Conservation (phyloP, 2,888 invertebrate genomes). For the Hypolimnas misippus region DNA sequence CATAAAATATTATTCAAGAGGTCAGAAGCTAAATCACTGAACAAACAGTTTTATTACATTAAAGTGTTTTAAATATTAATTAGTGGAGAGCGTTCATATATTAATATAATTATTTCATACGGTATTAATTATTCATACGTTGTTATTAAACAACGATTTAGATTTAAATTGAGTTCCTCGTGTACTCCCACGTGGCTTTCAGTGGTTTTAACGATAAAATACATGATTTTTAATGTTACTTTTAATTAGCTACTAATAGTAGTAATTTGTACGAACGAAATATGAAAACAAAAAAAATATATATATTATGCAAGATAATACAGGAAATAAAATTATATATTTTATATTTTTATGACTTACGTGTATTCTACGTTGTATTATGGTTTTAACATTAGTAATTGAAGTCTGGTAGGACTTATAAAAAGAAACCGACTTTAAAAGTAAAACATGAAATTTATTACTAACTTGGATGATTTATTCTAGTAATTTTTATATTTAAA, state of each 20-base stretch:
- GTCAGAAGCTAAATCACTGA: neutral
- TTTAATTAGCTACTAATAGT: neutral
- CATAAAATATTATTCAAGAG: neutral
- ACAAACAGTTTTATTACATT: constrained; percentile 15
- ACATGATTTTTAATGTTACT: neutral
- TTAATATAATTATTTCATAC: constrained; percentile 14
- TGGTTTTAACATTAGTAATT: no score
- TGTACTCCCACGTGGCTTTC: neutral
- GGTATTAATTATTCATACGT: constrained; percentile 25
- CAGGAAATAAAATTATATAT: no score
- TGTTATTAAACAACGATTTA: constrained; percentile 23
- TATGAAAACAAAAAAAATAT: no score
- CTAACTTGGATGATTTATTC: no score
- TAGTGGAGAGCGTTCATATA: constrained; percentile 17
- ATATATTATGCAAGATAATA: no score
- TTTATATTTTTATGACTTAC: no score
- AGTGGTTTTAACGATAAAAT: neutral
- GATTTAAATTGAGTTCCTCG: constrained; percentile 20
- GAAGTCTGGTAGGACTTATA: no score
- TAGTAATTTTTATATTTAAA: no score
- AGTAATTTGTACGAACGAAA: neutral
- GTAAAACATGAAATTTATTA: no score
- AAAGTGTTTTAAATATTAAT: constrained; percentile 20
- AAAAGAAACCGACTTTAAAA: no score
- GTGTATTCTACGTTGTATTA: no score